phyloP scores from a whole-genome alignment of 2,888 invertebrate species.

The Hyles lineata region DNA sequence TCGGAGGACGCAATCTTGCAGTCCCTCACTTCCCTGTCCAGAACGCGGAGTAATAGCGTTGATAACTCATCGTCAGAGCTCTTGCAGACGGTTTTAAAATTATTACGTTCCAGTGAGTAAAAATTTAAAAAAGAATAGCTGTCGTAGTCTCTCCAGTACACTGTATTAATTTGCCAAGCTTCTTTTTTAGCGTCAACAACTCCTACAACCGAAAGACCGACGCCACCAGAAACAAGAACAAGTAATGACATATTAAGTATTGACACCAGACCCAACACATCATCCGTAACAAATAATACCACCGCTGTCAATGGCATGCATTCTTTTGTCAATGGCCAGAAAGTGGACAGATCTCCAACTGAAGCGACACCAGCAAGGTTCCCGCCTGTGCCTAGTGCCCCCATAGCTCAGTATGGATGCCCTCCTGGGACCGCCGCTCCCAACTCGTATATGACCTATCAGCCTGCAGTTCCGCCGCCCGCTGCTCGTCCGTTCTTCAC shows the following conservation, averaged over 20 bases:
- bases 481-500: slow-evolving; percentile 8
- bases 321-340: slow-evolving; percentile 5
- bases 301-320: background rate
- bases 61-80: slow-evolving; percentile 9
- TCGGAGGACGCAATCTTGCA: slow-evolving; percentile 7
- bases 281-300: background rate
- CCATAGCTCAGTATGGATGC: background rate
- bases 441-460: slow-evolving; percentile 8
- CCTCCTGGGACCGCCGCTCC: background rate
- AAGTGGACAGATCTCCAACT: background rate
- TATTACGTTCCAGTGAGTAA: slow-evolving; percentile 11
- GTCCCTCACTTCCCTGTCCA: background rate
- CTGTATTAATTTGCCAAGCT: too few relatives aligned
- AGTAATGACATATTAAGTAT: background rate
- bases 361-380: background rate
- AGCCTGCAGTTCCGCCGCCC: slow-evolving; percentile 23
- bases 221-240: background rate
- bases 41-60: background rate
- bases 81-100: slow-evolving; percentile 5
- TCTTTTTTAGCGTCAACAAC: background rate
- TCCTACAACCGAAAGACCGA: background rate
- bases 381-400: background rate
- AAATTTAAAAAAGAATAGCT: background rate
- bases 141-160: background rate
- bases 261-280: background rate